A percentile compares a stretch with the other conserved stretches of the same genome.
These are phyloP conservation scores for Nycteola revayana DNA, from an alignment of 2,888 invertebrate species.

Conservation along the genomic window DNA sequence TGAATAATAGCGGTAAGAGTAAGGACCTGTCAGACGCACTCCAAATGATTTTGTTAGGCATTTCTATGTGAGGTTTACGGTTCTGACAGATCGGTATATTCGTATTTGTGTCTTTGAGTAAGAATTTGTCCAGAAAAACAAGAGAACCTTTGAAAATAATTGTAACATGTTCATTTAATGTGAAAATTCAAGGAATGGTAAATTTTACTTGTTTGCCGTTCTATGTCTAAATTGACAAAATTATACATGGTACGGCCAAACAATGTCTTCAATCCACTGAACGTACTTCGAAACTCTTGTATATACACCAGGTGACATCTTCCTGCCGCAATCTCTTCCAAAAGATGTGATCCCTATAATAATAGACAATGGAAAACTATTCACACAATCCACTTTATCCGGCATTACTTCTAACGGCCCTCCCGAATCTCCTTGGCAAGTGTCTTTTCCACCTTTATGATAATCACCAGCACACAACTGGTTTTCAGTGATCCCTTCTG, in stretches of 20 bases:
- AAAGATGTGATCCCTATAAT: constrained; percentile 78
- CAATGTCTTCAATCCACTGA: constrained; percentile 74
- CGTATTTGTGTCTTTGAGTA: background rate
- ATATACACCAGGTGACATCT: constrained; percentile 77
- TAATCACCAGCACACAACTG: constrained; percentile 76
- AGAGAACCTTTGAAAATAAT: no score
- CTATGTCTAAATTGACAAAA: no score
- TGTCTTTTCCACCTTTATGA: constrained; percentile 66
- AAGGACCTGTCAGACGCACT: constrained; percentile 22
- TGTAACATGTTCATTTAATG: no score
- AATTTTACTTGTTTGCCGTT: no score
- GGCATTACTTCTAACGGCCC: constrained; percentile 71
- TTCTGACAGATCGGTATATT: background rate
- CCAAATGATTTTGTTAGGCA: constrained; percentile 20
- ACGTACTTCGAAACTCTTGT: constrained; percentile 70
- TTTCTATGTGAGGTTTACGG: constrained; percentile 2
- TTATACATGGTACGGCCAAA: no score
- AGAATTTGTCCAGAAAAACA: no score
- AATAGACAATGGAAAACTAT: constrained; percentile 64
- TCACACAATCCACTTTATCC: constrained; percentile 57
- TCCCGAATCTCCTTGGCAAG: constrained; percentile 77
- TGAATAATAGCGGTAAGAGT: constrained; percentile 33
- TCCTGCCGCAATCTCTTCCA: constrained; percentile 76
- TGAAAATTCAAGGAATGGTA: no score
- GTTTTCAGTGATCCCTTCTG: constrained; percentile 53